These are phyloP conservation scores for Epinephelus awoara DNA, from an alignment of 2,797 vertebrate species.

Conservation along the genomic window DNA sequence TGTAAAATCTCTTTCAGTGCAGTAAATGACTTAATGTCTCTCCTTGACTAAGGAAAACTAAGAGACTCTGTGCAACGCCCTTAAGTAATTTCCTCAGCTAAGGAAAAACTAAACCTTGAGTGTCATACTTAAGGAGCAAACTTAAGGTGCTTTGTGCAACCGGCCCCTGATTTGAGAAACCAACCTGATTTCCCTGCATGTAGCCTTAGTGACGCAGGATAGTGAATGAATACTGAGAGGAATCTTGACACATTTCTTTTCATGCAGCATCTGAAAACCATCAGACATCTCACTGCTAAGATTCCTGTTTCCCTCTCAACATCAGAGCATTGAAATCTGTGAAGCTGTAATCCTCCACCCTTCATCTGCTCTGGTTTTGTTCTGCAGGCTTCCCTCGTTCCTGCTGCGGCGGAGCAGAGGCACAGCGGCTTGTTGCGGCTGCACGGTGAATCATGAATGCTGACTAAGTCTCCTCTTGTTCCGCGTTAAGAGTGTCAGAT, in stretches of 20 bases:
- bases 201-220: too few relatives aligned
- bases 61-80: too few relatives aligned
- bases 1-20: too few relatives aligned
- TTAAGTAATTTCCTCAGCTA: too few relatives aligned
- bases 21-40: too few relatives aligned
- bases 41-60: too few relatives aligned
- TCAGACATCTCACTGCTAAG: neutral
- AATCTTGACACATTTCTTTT: neutral
- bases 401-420: slow-evolving; percentile 15
- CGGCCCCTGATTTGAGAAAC: too few relatives aligned
- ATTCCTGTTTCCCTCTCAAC: slow-evolving; percentile 1
- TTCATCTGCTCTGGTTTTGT: slow-evolving; percentile 36
- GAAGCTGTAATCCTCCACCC: slow-evolving; percentile 18
- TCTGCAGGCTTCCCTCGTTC: slow-evolving; percentile 15
- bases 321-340: slow-evolving; percentile 16
- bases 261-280: neutral
- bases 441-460: slow-evolving; percentile 35
- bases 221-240: too few relatives aligned
- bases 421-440: slow-evolving; percentile 22
- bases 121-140: too few relatives aligned
- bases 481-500: slow-evolving; percentile 40
- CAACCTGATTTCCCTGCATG: too few relatives aligned
- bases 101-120: too few relatives aligned
- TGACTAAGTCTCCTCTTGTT: slow-evolving; percentile 53
- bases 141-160: too few relatives aligned